Base-by-base conservation (phyloP, 2,113 vertebrate species). In the Aegithalos caudatus region DNA sequence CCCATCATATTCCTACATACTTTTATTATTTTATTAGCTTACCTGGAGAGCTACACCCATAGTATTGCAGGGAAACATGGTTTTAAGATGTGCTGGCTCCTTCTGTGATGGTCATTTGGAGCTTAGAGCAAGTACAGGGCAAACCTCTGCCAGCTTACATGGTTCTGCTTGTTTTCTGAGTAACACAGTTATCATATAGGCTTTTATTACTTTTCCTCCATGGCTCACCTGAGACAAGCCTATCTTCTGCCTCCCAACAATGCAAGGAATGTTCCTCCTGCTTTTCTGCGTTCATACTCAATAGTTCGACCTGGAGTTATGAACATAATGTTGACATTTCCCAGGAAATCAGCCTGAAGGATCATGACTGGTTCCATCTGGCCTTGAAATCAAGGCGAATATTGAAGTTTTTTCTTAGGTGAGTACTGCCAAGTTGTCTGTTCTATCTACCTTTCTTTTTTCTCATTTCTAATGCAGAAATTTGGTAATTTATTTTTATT, bases 361-460 rank as follows among this genome's bases (percentile, higher is more conserved):
- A 69, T 79, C 78, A 77, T 27, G 58, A 87, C 81, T 76, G 19
- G 25, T 89, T 91, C 93, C 83, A 79, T 82, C 81, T 95, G 86
- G 53, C 42, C 53, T 89, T 45, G 27, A 94, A 94, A 81, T 77
- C 35, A 74, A 67, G n/a, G 27, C 3, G 0, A 91, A 21, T 79
- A 47, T 50, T 72, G n/a, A 78, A 64, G 12, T 9, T 57, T 93
- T 93, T 70, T 47, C 65, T 42, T 87, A 56, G 40, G n/a, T 69
- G 44, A 94, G 21, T 73, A 47, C 23, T 62, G 35, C 56, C 51
- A 92, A 78, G 18, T 65, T 76, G 31, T 45, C 70, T 95, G 25
- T 72, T 92, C 57, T 79, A 29, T 35, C 57, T 64, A 29, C 29
- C 9, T 35, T 57, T 67, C 48, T 64, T 56, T 76, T 60, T 40